phyloP scores from a whole-genome alignment of 2,888 invertebrate species.

The Uropetala carovei region DNA sequence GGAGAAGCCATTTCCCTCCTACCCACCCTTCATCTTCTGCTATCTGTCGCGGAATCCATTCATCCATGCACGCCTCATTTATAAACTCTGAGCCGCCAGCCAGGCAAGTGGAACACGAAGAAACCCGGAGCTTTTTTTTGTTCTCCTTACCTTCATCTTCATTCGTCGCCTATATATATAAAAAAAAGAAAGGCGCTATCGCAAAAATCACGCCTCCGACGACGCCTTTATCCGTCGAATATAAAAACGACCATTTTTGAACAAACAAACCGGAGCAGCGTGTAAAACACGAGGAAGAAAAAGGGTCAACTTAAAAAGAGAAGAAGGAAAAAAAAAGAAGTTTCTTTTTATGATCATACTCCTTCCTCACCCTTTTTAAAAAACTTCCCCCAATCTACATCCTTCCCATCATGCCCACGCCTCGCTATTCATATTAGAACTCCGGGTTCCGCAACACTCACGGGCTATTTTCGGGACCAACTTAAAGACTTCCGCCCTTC shows the following conservation, averaged over 20 bases:
- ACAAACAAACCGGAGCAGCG: slow-evolving; percentile 2
- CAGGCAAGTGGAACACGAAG: not conserved
- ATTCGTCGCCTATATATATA: too few species aligned
- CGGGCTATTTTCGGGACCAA: slow-evolving; percentile 46
- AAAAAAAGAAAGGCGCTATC: not conserved
- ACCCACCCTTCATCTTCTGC: not conserved
- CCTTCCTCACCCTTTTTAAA: not conserved
- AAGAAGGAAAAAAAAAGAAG: too few species aligned
- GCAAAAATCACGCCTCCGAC: not conserved
- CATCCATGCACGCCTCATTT: slow-evolving; percentile 12
- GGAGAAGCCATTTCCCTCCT: not conserved
- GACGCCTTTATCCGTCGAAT: not conserved
- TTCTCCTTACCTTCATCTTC: too few species aligned
- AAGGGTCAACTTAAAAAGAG: too few species aligned
- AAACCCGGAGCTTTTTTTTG: too few species aligned
- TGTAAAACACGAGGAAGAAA: not conserved
- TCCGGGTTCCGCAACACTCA: slow-evolving; percentile 41
- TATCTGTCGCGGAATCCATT: not conserved
- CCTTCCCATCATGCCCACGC: not conserved
- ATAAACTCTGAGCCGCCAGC: not conserved
- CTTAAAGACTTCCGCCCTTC: slow-evolving; percentile 61
- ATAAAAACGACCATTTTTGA: not conserved
- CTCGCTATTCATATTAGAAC: slow-evolving; percentile 49
- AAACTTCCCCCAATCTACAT: not conserved
- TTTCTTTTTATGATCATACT: not conserved